Base-by-base conservation (phyloP, 2,888 invertebrate species). In the Sphaerophoria rueppellii region DNA sequence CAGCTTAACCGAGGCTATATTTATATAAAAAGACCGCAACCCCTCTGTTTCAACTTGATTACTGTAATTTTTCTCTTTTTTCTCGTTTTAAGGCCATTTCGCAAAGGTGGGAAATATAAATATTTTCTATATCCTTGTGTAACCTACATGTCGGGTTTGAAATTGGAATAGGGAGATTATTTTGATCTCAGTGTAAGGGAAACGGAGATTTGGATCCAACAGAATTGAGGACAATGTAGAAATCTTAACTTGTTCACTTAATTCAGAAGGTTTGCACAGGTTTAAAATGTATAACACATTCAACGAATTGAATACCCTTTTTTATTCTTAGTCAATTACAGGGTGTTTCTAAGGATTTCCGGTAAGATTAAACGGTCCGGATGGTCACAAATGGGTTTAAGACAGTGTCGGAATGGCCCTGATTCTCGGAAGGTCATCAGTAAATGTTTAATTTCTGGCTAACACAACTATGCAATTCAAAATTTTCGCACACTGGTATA, bases 271-370 rank as follows among this genome's bases (percentile, higher is more conserved):
- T 57, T 58, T 52, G 24, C 24, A 24, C 24, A 24, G 24, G 24
- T 24, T 24, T 65, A 43, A 60, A 71, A 70, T 70, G 70, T 78
- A 57, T 70, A 58, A 71, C 82, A 74, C 74, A 77, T 82, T 77
- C 57, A 70, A 69, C 52, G 63, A 43, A 63, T 46, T 70, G 63
- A 32, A 61, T 54, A 40, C 35, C 50, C 77, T n/a, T 43, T 35
- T 24, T 16, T 65, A 11, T 65, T 16, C 11, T 35, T 35, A 65
- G 46, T 50, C 0, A 12, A 2, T 0, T 11, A 35, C 37, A 65
- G 50, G 65, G 65, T 65, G 65, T 50, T 50, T 54, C 7, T 12
- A 9, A 9, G 1, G 14, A 34, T n/a, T 43, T 43, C 6, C 9
- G 9, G 2, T 43, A 4, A 4, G 12, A 43, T 4, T 9, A 9